These are phyloP conservation scores for Drosophila crucigera DNA, from an alignment of 2,888 invertebrate species.

Conservation along the genomic window DNA sequence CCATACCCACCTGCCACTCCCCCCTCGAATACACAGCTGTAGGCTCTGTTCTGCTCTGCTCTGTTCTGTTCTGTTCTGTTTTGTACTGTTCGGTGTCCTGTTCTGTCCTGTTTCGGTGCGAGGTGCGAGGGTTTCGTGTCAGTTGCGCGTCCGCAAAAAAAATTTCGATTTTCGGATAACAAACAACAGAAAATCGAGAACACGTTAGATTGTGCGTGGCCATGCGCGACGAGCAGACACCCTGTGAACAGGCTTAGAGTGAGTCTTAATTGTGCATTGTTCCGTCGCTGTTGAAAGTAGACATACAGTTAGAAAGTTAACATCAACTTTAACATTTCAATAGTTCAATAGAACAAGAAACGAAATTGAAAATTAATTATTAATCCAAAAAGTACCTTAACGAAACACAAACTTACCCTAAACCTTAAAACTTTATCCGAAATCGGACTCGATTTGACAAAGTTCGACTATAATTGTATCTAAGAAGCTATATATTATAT, in stretches of 20 bases:
- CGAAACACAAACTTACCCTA: background rate
- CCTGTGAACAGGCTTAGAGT: background rate
- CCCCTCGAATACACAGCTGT: constrained; percentile 1
- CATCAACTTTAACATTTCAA: background rate
- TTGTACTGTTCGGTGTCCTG: background rate
- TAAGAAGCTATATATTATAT: no score
- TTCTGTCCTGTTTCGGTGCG: background rate
- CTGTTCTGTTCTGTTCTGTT: background rate
- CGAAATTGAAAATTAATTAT: background rate
- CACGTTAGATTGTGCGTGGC: background rate
- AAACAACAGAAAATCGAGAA: constrained; percentile 51
- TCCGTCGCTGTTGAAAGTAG: background rate
- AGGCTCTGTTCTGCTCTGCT: constrained; percentile 33
- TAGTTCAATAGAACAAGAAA: no score
- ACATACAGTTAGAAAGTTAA: background rate
- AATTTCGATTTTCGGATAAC: constrained; percentile 65
- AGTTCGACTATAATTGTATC: no score
- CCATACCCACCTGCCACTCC: background rate
- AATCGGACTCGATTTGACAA: background rate
- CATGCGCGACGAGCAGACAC: background rate
- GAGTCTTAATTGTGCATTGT: background rate
- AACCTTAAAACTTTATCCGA: background rate
- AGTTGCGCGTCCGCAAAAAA: constrained; percentile 60
- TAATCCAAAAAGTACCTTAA: background rate
- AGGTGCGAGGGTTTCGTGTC: constrained; percentile 58